Percentiles rank a stretch among this genome's conserved stretches.
phyloP scores from a whole-genome alignment of 2,888 invertebrate genomes.

The Pantelozetes paolii region DNA sequence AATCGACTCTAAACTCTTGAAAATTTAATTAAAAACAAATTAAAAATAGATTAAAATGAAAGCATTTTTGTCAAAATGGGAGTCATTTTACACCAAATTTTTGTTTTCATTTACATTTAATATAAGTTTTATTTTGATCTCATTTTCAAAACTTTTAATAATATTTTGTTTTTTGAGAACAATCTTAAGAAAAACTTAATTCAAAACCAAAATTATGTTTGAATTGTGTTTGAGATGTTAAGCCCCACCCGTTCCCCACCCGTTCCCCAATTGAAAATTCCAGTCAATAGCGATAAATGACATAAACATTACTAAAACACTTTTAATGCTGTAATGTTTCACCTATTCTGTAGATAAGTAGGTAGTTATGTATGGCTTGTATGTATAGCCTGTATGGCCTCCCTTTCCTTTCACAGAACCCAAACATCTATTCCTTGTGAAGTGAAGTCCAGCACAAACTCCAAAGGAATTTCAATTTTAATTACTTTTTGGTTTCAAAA shows the following conservation, averaged over 20 bases:
- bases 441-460: neutral
- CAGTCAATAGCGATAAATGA: neutral
- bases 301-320: slow-evolving; percentile 10
- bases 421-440: no score
- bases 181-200: no score
- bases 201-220: no score
- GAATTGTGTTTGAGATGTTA: neutral
- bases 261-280: no score
- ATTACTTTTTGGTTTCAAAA: neutral
- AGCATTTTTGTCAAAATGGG: no score
- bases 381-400: no score
- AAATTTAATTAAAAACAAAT: slow-evolving; percentile 2
- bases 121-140: no score
- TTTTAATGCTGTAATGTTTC: slow-evolving; percentile 3
- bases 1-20: slow-evolving; percentile 4
- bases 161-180: no score
- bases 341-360: neutral
- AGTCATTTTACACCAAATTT: no score
- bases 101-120: no score
- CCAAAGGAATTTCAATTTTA: neutral
- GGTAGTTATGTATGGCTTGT: neutral
- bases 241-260: slow-evolving; percentile 6
- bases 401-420: no score
- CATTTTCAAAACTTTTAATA: no score
- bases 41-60: neutral